Percentiles rank a stretch among this genome's conserved stretches.
These are phyloP conservation scores for Otolemur garnettii DNA, from an alignment of 2,113 vertebrate genomes.

Conservation along the genomic window DNA sequence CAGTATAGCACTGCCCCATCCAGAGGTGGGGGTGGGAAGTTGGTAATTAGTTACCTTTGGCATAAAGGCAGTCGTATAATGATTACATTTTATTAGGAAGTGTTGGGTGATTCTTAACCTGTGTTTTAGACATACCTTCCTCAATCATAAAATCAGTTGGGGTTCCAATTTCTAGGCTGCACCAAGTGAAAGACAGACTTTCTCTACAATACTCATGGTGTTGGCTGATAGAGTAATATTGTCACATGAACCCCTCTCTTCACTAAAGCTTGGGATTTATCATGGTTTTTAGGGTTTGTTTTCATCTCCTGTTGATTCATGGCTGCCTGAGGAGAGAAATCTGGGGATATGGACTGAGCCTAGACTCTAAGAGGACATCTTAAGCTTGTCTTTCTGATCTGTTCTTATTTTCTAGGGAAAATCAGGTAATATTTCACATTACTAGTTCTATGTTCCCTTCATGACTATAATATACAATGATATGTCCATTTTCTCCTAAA, in stretches of 20 bases:
- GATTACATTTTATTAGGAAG: neutral
- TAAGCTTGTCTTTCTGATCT: neutral
- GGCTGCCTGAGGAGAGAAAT: neutral
- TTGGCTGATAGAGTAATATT: too few relatives aligned
- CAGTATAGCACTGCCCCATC: too few relatives aligned
- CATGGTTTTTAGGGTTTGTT: neutral
- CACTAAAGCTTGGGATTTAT: neutral
- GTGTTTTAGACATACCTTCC: neutral
- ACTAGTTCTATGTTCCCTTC: neutral
- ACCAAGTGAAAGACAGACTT: neutral
- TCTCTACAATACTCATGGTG: neutral
- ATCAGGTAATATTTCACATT: neutral
- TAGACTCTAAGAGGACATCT: neutral
- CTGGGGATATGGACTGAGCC: neutral
- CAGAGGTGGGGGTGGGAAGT: neutral
- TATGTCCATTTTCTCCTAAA: neutral
- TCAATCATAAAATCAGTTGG: neutral
- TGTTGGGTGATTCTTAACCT: neutral
- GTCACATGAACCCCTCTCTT: neutral
- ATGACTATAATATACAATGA: neutral
- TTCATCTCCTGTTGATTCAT: neutral
- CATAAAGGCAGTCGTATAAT: neutral
- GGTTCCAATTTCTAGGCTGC: neutral
- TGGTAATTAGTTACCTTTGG: neutral
- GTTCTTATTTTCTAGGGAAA: neutral